Base-by-base conservation (phyloP, 2,888 invertebrate genomes). In the Aphidoletes aphidimyza region DNA sequence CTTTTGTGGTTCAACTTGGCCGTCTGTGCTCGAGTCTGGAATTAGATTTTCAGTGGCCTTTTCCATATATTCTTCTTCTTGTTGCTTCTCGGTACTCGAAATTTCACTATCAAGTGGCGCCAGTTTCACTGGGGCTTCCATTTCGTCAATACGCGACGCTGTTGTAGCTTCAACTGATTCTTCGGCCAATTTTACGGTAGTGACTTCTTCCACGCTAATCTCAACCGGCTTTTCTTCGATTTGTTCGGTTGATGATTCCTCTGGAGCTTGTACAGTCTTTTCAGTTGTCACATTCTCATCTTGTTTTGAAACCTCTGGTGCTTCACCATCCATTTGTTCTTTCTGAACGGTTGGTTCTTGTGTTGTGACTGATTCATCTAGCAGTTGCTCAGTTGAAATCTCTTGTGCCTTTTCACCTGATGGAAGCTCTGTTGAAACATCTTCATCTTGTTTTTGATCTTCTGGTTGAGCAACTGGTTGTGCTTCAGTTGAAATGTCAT, bases 241-340 rank as follows among this genome's bases (percentile, higher is more conserved):
- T 59, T 84, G 36, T 22, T 69, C 59, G 30, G n/a, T 26, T 11
- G 42, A n/a, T 45, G 49, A 37, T 36, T 9, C 17, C 30, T 26
- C 36, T 26, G 47, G 34, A 39, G 19, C 30, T 83, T 26, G 17
- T 83, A 42, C 42, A 14, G 83, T 42, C 14, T 14, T 83, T 37
- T 36, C 85, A 81, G 85, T 85, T 54, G 86, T 42, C 17, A 54
- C 85, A 84, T 59, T 34, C 34, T 84, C 84, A 84, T 39, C 42
- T 26, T 47, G 86, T 45, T 9, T 9, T 83, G 36, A 30, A 11
- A 30, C 34, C 1, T 81, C 47, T 47, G 84, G 84, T 11, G 81
- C 17, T 81, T 34, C 36, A 34, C 5, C 30, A 0, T 81, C 81
- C 2, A 8, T 19, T 81, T 54, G 5, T 1, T 0, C 54, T 14